These are phyloP conservation scores for Megamerina dolium DNA, from an alignment of 2,888 invertebrate genomes.

Conservation along the genomic window DNA sequence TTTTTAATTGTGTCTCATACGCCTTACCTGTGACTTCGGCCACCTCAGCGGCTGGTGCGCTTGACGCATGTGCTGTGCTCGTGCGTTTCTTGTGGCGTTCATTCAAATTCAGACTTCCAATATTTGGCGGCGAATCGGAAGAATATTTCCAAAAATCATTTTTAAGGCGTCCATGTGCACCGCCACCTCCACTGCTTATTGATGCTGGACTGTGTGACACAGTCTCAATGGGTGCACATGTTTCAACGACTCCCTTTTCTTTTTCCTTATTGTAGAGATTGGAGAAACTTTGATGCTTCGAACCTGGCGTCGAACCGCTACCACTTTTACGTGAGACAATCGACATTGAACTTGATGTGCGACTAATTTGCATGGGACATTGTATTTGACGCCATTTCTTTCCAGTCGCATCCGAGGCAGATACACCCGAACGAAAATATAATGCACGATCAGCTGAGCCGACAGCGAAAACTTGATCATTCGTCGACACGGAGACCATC, in stretches of 20 bases:
- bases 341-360: conserved; percentile 75
- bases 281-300: conserved; percentile 66
- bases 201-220: conserved; percentile 60
- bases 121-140: conserved; percentile 43
- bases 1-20: conserved; percentile 67
- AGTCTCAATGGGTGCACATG: conserved; percentile 44
- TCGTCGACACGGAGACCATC: conserved; percentile 74
- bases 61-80: conserved; percentile 37
- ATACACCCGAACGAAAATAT: conserved; percentile 74
- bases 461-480: conserved; percentile 83
- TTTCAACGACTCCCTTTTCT: conserved; percentile 47
- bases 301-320: conserved; percentile 52
- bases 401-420: conserved; percentile 70
- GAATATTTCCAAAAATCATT: conserved; percentile 44
- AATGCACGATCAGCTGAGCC: conserved; percentile 75
- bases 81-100: conserved; percentile 43
- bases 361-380: conserved; percentile 74
- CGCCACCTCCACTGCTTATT: conserved; percentile 46
- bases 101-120: conserved; percentile 45
- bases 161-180: conserved; percentile 32
- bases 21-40: conserved; percentile 60
- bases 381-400: conserved; percentile 80
- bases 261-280: conserved; percentile 49
- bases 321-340: conserved; percentile 53
- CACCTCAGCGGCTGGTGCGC: conserved; percentile 45